Evolutionary conservation across 1,140 invertebrate species (phyloP).

Genomic region (silkworm (Bombyx mori)): ASM3026992v2 NC_085126.1:5394001-5394500

Average conservation of each 20-base stretch:
- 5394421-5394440: too few species aligned
- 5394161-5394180: constrained; percentile 39
- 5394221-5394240: constrained; percentile 37
- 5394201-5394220: constrained; percentile 28
- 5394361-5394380: background rate
- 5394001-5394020: constrained; percentile 45
- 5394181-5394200: constrained; percentile 50
- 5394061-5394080: constrained; percentile 45
- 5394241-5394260: constrained; percentile 45
- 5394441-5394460: too few species aligned
- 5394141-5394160: constrained; percentile 24
- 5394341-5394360: constrained; percentile 24
- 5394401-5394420: too few species aligned
- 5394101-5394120: constrained; percentile 46
- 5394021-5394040: constrained; percentile 61
- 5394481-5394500: too few species aligned
- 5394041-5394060: constrained; percentile 24
- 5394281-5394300: constrained; percentile 49
- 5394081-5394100: constrained; percentile 42
- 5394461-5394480: too few species aligned
- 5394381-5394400: constrained; percentile 27
- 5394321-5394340: constrained; percentile 39
- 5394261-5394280: constrained; percentile 41
- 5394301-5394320: constrained; percentile 29
- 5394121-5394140: constrained; percentile 50